Percentiles rank a stretch among this genome's conserved stretches.
Evolutionary conservation across 2,888 invertebrate species (phyloP).

Genomic region (Eupithecia abbreviata): DNA sequence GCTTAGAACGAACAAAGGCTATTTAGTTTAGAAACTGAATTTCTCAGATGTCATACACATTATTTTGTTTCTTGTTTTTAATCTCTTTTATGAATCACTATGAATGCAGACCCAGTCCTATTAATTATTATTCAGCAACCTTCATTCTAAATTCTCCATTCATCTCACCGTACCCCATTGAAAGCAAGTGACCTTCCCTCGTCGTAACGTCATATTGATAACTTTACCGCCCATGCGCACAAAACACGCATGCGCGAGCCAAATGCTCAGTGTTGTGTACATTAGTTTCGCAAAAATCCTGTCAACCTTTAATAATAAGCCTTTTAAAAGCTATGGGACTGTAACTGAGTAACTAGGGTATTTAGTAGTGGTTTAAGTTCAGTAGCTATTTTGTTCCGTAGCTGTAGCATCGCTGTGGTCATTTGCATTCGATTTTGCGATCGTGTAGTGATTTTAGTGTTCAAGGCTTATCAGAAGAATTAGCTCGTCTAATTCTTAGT

Average conservation of each 20-base stretch:
- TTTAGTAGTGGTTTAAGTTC: constrained; percentile 53
- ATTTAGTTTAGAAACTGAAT: neutral
- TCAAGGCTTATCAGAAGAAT: constrained; percentile 13
- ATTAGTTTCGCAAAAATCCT: constrained; percentile 65
- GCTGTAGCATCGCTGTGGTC: constrained; percentile 28
- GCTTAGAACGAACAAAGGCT: too few species aligned
- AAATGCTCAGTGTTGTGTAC: constrained; percentile 62
- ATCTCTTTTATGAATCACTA: neutral
- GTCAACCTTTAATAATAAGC: constrained; percentile 70
- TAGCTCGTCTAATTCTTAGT: constrained; percentile 31
- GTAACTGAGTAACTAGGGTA: constrained; percentile 41
- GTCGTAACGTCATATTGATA: constrained; percentile 70
- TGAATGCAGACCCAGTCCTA: neutral
- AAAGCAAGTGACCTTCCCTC: constrained; percentile 46
- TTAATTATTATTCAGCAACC: constrained; percentile 32
- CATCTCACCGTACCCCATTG: constrained; percentile 75
- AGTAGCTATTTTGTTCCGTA: constrained; percentile 46
- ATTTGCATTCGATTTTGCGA: neutral
- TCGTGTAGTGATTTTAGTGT: constrained; percentile 17
- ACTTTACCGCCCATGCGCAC: constrained; percentile 65
- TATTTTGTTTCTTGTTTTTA: neutral
- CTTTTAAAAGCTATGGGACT: constrained; percentile 56
- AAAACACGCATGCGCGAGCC: constrained; percentile 57
- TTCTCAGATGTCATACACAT: neutral
- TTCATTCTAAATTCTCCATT: constrained; percentile 60